These are phyloP conservation scores for Theodoxus fluviatilis DNA, from an alignment of 2,888 invertebrate species.

Conservation along the genomic window DNA sequence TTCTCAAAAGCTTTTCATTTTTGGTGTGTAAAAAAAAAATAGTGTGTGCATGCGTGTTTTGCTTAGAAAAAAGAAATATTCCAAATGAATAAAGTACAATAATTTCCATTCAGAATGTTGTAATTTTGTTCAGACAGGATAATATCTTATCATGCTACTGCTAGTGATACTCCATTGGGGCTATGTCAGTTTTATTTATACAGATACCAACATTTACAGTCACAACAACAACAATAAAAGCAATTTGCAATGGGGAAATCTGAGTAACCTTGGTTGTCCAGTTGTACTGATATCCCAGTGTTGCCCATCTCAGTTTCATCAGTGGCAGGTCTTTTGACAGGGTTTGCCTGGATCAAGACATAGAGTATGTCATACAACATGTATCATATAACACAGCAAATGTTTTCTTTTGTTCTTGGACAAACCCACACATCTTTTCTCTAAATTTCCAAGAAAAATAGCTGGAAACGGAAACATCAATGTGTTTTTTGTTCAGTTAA, in stretches of 20 bases:
- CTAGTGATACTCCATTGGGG: background rate
- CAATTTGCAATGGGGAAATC: background rate
- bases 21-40: no score
- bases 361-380: no score
- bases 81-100: background rate
- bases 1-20: no score
- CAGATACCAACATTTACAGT: no score
- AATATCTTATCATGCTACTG: background rate
- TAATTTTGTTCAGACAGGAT: no score
- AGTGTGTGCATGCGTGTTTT: no score
- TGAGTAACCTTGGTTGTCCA: conserved; percentile 89
- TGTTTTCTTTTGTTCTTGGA: background rate
- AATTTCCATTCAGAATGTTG: no score
- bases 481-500: no score
- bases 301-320: conserved; percentile 82
- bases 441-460: background rate
- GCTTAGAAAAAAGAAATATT: background rate
- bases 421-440: background rate
- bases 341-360: conserved; percentile 34
- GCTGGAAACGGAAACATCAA: background rate
- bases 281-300: conserved; percentile 96
- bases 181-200: background rate
- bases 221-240: no score
- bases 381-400: conserved; percentile 2
- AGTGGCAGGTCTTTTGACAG: conserved; percentile 45